These are phyloP conservation scores for Papilio polytes DNA, from an alignment of 1,140 invertebrate species.

Conservation along the genomic window DNA sequence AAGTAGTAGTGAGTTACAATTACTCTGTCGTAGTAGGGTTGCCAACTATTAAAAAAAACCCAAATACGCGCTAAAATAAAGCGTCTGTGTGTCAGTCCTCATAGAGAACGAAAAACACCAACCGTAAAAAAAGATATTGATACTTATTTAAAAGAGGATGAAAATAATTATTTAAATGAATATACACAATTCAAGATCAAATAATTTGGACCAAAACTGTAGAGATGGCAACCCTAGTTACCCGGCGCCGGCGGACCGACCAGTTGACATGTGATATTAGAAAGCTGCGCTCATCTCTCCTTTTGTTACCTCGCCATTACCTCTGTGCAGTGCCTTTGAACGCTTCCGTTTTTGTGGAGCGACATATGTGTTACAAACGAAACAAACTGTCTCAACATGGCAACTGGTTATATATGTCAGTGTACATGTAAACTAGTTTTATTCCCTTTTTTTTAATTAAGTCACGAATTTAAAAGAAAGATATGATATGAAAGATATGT, in stretches of 20 bases:
- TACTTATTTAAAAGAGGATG: too few species aligned
- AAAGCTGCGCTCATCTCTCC: conserved; percentile 33
- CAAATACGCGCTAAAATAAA: neutral
- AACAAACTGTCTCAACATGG: too few species aligned
- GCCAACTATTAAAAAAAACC: neutral
- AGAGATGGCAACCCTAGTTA: neutral
- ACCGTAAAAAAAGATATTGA: too few species aligned
- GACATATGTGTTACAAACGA: too few species aligned
- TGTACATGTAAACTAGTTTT: too few species aligned
- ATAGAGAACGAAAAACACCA: too few species aligned
- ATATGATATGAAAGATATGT: too few species aligned
- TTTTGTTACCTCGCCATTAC: conserved; percentile 34
- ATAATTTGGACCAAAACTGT: neutral
- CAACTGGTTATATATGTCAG: too few species aligned
- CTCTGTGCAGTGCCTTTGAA: conserved; percentile 24
- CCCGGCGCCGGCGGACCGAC: conserved; percentile 22
- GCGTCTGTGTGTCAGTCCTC: too few species aligned
- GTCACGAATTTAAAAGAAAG: too few species aligned
- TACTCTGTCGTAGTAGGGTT: neutral
- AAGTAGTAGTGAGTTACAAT: conserved; percentile 24
- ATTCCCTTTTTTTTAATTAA: too few species aligned
- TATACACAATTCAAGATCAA: neutral
- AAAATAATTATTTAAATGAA: too few species aligned
- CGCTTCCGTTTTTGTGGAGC: conserved; percentile 15
- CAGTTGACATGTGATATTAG: conserved; percentile 35